Conservation (phyloP, 2,888 invertebrate genomes). For the Tubulanus polymorphus region DNA sequence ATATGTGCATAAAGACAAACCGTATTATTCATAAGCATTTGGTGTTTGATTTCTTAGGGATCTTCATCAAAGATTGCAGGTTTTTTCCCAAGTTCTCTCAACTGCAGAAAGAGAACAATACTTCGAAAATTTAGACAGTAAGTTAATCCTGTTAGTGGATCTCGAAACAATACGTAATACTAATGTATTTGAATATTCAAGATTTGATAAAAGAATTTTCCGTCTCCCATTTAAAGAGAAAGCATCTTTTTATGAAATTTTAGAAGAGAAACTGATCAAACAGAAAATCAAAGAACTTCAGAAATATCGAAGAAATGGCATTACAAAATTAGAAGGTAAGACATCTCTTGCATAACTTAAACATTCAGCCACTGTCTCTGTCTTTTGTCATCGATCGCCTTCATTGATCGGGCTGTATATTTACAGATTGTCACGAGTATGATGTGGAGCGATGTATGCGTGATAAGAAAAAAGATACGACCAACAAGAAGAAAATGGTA, state of each 20-base stretch:
- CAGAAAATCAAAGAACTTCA: conserved; percentile 73
- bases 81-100: conserved; percentile 84
- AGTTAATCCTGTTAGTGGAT: conserved; percentile 20
- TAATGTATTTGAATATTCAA: too few species aligned
- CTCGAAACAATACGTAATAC: not conserved
- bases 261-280: conserved; percentile 76
- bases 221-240: too few species aligned
- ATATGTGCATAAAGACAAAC: not conserved
- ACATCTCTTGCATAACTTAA: too few species aligned
- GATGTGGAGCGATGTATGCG: conserved; percentile 63
- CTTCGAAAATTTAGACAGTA: conserved; percentile 61
- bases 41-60: conserved; percentile 38
- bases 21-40: not conserved
- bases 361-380: too few species aligned
- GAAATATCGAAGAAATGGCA: conserved; percentile 80
- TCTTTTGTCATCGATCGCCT: not conserved
- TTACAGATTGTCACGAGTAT: conserved; percentile 75
- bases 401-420: conserved; percentile 7
- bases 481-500: conserved; percentile 56
- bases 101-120: conserved; percentile 79
- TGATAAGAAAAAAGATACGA: conserved; percentile 66
- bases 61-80: conserved; percentile 77
- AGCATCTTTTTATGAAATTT: too few species aligned
- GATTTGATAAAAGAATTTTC: too few species aligned
- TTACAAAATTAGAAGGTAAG: conserved; percentile 59